Base-by-base conservation (phyloP, 92 coral and sea anemone genomes). In the Epizoanthus illoricatus region DNA sequence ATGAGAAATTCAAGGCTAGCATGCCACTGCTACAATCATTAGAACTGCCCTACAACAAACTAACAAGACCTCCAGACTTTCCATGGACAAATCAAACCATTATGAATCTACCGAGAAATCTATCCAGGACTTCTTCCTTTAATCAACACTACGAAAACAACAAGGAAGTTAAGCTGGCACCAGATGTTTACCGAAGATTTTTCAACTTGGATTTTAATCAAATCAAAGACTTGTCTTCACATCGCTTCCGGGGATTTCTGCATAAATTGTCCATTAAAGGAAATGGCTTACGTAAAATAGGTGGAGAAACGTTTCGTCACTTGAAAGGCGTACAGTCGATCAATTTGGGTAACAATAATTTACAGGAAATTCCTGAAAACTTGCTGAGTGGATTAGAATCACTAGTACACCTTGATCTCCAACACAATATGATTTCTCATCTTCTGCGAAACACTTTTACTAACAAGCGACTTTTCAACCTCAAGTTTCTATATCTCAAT, bases 21-120 rank as follows among this genome's bases (percentile, higher is more conserved):
- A 89, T 91, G 93, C 95, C 98, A 7, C 59, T 76, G 11, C 87
- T 93, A 28, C 98, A 93, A 28, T 81, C 87, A 10, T 82, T 93
- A 55, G 81, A 91, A n/a, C 66, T 93, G 15, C 11, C 75, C 2
- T 2, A 80, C 78, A 91, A 85, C 75, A 74, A 61, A 6, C 63
- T 91, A 12, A 39, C 62, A 52, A n/a, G 20, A 56, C 93, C 92
- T 23, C 98, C 98, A 4, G 87, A 71, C 12, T 86, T 86, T 73
- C 92, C 92, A 20, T 89, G 92, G 92, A 80, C 76, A 33, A 67
- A 88, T 43, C 61, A 68, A 39, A 45, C 24, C 7, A 15, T 4
- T 18, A 23, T 89, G 36, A 5, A 21, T 24, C 85, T 89, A 13
- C 90, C 92, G 3, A 55, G 87, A 67, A 89, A 86, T 71, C 75